Percentiles rank a stretch among this genome's conserved stretches.
Conservation (phyloP, 2,797 vertebrate genomes). For the Rhyacichthys aspro region DNA sequence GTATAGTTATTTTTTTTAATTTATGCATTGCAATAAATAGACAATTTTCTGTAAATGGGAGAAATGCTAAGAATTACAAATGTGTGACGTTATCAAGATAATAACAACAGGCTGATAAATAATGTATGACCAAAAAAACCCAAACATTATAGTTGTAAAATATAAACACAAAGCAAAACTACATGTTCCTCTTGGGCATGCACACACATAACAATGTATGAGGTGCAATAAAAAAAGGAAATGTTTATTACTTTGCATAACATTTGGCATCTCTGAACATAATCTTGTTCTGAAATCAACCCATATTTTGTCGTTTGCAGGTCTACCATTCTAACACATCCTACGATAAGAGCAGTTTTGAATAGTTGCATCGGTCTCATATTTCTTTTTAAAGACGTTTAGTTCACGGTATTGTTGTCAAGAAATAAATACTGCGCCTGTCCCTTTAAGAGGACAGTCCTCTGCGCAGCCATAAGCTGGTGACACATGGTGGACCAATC, state of each 20-base stretch:
- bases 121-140: too few relatives aligned
- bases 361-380: not conserved
- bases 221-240: too few relatives aligned
- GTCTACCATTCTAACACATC: not conserved
- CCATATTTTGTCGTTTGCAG: not conserved
- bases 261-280: too few relatives aligned
- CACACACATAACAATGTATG: too few relatives aligned
- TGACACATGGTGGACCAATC: conserved; percentile 71
- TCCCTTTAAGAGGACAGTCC: conserved; percentile 69
- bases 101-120: too few relatives aligned
- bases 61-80: too few relatives aligned
- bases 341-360: not conserved
- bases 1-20: not conserved
- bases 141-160: too few relatives aligned
- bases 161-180: too few relatives aligned
- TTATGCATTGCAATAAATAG: not conserved
- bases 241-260: too few relatives aligned
- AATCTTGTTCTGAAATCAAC: not conserved
- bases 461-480: conserved; percentile 53
- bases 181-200: too few relatives aligned
- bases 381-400: not conserved
- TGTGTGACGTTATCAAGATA: not conserved
- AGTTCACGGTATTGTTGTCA: conserved; percentile 45
- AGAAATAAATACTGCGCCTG: conserved; percentile 22
- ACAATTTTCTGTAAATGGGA: too few relatives aligned